Percentiles rank a stretch among this genome's conserved stretches.
These are phyloP conservation scores for Gopherus flavomarginatus DNA, from an alignment of 2,113 vertebrate species.

Conservation along the genomic window DNA sequence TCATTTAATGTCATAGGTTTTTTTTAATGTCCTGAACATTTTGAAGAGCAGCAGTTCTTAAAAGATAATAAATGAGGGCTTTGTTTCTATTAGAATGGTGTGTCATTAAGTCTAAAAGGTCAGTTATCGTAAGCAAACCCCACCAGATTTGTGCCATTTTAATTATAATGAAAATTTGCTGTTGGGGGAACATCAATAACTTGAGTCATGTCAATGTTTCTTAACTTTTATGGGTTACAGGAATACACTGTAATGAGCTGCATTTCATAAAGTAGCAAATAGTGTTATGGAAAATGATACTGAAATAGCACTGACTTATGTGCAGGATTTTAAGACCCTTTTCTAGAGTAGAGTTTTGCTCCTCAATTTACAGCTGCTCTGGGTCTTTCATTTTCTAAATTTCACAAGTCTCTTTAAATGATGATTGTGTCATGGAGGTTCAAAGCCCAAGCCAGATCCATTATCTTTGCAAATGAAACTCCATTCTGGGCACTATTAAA, in stretches of 20 bases:
- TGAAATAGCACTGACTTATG: not conserved
- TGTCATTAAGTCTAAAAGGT: constrained; percentile 15
- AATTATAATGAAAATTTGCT: constrained; percentile 12
- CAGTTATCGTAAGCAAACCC: not conserved
- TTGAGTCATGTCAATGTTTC: constrained; percentile 28
- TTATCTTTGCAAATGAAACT: constrained; percentile 14
- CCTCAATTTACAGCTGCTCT: constrained; percentile 7
- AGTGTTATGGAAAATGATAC: not conserved
- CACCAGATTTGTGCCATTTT: not conserved
- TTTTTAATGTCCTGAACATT: not conserved
- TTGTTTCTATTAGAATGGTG: not conserved
- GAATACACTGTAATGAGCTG: not conserved
- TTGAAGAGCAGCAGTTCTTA: not conserved
- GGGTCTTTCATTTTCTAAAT: not conserved
- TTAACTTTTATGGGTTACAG: constrained; percentile 21
- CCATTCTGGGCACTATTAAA: not conserved
- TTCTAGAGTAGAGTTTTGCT: constrained; percentile 2
- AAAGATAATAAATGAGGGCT: not conserved
- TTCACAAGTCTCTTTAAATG: constrained; percentile 21
- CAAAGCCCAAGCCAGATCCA: not conserved
- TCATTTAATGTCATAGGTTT: not conserved
- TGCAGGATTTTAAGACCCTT: not conserved
- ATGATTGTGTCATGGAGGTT: not conserved
- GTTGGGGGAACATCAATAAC: not conserved
- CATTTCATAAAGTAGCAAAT: not conserved